Conservation (phyloP, 2,888 invertebrate species). For the Thereva unica region DNA sequence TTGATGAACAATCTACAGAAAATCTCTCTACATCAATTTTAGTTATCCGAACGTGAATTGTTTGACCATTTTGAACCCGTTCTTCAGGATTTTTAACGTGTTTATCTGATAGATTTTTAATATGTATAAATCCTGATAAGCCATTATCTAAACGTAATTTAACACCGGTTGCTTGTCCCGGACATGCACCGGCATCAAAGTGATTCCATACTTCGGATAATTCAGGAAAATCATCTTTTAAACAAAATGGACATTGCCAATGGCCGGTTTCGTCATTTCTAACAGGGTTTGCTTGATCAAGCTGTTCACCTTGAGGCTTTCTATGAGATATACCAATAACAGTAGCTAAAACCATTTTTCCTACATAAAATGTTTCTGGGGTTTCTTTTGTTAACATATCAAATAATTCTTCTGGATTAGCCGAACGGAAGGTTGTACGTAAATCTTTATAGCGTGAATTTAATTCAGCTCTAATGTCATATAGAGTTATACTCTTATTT, state of each 20-base stretch:
- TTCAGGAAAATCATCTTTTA: slow-evolving; percentile 94
- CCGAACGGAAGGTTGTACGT: slow-evolving; percentile 74
- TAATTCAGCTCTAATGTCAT: slow-evolving; percentile 95
- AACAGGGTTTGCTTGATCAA: slow-evolving; percentile 95
- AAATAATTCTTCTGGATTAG: slow-evolving; percentile 86
- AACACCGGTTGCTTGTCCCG: slow-evolving; percentile 93
- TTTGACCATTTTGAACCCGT: slow-evolving; percentile 81
- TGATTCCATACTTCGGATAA: slow-evolving; percentile 98
- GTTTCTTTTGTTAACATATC: slow-evolving; percentile 96
- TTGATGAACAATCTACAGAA: slow-evolving; percentile 89
- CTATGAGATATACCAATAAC: slow-evolving; percentile 83
- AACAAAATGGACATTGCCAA: slow-evolving; percentile 98
- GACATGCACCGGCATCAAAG: slow-evolving; percentile 94
- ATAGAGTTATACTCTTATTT: slow-evolving; percentile 90
- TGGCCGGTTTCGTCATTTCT: slow-evolving; percentile 91
- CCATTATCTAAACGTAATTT: slow-evolving; percentile 89
- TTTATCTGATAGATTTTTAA: slow-evolving; percentile 91
- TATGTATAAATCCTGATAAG: slow-evolving; percentile 88
- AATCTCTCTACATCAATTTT: slow-evolving; percentile 96
- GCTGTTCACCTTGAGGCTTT: slow-evolving; percentile 89
- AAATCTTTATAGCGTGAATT: slow-evolving; percentile 93
- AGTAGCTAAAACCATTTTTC: slow-evolving; percentile 81
- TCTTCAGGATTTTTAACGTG: slow-evolving; percentile 92
- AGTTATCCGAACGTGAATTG: slow-evolving; percentile 85
- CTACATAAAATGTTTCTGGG: slow-evolving; percentile 89